Percentiles rank a stretch among this genome's conserved stretches.
Conservation (phyloP, 2,888 invertebrate species). For the Campopleginae sp. region DNA sequence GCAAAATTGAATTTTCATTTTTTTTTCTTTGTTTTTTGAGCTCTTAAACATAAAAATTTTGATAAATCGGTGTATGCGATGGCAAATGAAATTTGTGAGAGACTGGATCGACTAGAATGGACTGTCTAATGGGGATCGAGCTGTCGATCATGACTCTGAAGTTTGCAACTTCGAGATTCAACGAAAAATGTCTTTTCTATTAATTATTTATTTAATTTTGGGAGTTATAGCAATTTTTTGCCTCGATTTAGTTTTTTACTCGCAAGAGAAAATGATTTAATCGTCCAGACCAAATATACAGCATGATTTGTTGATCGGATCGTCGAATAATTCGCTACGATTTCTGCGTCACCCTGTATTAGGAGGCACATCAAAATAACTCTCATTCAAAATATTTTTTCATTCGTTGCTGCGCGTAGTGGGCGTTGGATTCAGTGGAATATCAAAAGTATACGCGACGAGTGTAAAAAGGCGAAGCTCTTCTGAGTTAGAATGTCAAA, state of each 20-base stretch:
- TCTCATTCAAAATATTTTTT: slow-evolving; percentile 46
- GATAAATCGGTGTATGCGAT: neutral
- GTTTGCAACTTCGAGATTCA: no score
- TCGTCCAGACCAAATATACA: no score
- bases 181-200: no score
- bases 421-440: slow-evolving; percentile 44
- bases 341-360: neutral
- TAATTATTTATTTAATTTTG: no score
- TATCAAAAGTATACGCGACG: slow-evolving; percentile 13
- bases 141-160: no score
- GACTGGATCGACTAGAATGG: neutral
- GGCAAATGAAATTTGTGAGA: neutral
- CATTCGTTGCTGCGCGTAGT: slow-evolving; percentile 24
- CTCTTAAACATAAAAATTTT: neutral
- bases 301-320: no score
- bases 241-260: no score
- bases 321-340: neutral
- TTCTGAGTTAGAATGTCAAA: slow-evolving; percentile 34
- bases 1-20: neutral
- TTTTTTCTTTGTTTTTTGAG: no score
- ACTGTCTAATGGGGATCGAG: neutral
- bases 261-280: no score
- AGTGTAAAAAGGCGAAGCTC: slow-evolving; percentile 19
- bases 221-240: no score
- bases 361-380: neutral